Evolutionary conservation across 1,140 invertebrate species (phyloP).

Genomic region (Ceratina calcarata): DNA sequence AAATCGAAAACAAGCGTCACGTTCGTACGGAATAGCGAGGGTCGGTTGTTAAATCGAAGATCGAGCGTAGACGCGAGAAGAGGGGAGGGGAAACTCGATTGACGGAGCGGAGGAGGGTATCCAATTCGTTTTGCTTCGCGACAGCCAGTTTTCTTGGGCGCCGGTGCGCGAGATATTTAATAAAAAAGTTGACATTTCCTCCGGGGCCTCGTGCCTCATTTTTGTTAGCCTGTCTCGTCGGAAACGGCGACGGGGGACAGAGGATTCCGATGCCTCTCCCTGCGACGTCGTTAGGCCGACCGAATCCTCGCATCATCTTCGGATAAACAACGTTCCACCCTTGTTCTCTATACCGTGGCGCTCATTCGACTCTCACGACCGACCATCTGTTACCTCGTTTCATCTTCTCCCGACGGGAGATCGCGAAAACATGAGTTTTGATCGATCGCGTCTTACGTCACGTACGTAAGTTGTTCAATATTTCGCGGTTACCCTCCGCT

Average conservation of each 20-base stretch:
- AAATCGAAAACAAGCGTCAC: too few relatives aligned
- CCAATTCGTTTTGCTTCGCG: constrained; percentile 43
- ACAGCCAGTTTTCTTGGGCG: constrained; percentile 36
- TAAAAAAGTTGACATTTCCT: constrained; percentile 66
- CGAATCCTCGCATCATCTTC: background rate
- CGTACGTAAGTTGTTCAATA: background rate
- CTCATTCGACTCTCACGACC: constrained; percentile 14
- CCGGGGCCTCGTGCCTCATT: constrained; percentile 14
- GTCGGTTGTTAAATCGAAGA: constrained; percentile 32
- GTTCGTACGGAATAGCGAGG: too few relatives aligned
- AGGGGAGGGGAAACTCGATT: constrained; percentile 35
- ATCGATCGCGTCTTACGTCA: constrained; percentile 24
- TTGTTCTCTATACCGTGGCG: background rate
- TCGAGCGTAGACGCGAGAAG: background rate
- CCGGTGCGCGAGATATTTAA: constrained; percentile 56
- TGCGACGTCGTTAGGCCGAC: background rate
- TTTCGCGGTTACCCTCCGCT: background rate
- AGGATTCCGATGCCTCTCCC: background rate
- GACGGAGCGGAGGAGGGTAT: constrained; percentile 8
- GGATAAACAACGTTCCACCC: constrained; percentile 34
- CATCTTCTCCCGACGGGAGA: constrained; percentile 7
- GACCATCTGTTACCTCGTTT: constrained; percentile 32
- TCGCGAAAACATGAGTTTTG: constrained; percentile 31
- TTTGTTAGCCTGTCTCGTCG: constrained; percentile 3
- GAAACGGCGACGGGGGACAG: background rate